Evolutionary conservation across 2,113 vertebrate species (phyloP).

Genomic region (Formicarius rufipectus): DNA sequence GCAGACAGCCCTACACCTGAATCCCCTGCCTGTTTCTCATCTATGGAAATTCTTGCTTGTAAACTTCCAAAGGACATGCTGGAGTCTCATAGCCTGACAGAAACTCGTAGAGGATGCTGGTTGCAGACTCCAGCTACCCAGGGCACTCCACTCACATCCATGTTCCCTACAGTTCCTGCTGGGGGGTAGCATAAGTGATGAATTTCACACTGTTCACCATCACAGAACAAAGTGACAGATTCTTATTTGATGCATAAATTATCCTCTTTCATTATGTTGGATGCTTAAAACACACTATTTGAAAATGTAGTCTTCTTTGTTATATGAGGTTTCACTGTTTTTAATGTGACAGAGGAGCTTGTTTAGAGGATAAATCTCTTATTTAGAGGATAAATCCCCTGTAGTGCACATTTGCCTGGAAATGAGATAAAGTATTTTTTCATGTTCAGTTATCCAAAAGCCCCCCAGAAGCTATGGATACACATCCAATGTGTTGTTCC

Average conservation of each 20-base stretch:
- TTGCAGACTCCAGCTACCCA: neutral
- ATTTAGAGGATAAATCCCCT: neutral
- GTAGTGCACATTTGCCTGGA: neutral
- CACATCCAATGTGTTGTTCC: neutral
- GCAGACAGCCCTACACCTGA: neutral
- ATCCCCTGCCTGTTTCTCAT: neutral
- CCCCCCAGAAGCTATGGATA: neutral
- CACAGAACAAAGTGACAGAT: constrained; percentile 8
- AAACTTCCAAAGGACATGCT: neutral
- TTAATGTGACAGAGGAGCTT: neutral
- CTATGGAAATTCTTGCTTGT: neutral
- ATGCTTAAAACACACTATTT: constrained; percentile 2
- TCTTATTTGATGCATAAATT: constrained; percentile 20
- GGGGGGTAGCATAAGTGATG: neutral
- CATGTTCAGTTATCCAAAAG: neutral
- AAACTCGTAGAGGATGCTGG: neutral
- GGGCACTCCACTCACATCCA: neutral
- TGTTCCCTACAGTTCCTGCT: neutral
- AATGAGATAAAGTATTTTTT: neutral
- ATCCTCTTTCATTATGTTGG: neutral
- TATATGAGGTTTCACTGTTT: neutral
- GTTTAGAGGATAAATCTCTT: constrained; percentile 2
- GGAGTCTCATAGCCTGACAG: neutral
- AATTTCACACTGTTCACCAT: neutral
- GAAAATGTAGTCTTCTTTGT: neutral